A percentile compares a stretch with the other conserved stretches of the same genome.
These are phyloP conservation scores for Etheostoma perlongum DNA, from an alignment of 2,797 vertebrate genomes.

Conservation along the genomic window DNA sequence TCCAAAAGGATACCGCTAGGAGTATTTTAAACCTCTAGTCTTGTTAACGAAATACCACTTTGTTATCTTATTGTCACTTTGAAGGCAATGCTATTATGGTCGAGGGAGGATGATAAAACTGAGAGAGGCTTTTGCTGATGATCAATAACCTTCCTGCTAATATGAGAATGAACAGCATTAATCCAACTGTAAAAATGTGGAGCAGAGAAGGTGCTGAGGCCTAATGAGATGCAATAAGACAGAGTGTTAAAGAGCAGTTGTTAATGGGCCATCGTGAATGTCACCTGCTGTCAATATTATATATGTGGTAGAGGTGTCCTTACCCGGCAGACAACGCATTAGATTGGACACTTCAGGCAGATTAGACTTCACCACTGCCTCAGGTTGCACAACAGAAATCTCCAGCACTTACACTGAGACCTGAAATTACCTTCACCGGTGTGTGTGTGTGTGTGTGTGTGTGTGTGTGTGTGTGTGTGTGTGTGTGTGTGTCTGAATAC, in stretches of 20 bases:
- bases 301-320: neutral
- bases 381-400: constrained; percentile 40
- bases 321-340: neutral
- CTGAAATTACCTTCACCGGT: constrained; percentile 23
- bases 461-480: too few species aligned
- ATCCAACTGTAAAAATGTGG: neutral
- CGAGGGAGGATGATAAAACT: neutral
- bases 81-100: neutral
- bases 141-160: constrained; percentile 23
- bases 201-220: neutral
- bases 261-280: constrained; percentile 12
- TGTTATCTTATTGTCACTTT: neutral
- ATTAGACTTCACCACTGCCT: constrained; percentile 14
- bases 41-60: neutral
- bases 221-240: constrained; percentile 12
- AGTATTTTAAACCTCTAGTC: neutral
- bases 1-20: too few species aligned
- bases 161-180: constrained; percentile 1
- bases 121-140: neutral
- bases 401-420: constrained; percentile 18
- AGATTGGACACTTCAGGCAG: constrained; percentile 1
- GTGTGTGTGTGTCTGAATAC: neutral
- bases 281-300: neutral
- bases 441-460: neutral
- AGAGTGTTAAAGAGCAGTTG: constrained; percentile 4